Evolutionary conservation across 2,113 vertebrate species (phyloP), one percentile per base, ranked within the genome.

Genomic region (Elephantulus edwardii): DNA sequence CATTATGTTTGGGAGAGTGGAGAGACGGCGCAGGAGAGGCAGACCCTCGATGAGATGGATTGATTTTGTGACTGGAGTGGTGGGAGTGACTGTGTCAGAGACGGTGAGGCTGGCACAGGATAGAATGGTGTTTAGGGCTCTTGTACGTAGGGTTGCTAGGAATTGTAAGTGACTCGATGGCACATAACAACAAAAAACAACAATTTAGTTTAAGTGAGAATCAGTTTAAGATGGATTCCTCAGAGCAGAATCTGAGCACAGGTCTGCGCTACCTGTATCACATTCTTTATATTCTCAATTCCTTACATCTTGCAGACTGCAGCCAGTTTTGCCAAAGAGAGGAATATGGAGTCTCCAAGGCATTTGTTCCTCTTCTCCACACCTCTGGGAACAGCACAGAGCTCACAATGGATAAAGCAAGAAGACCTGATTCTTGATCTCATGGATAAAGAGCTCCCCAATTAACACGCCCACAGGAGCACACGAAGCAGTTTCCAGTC

Each of bases 401-500:
- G 88, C 95, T 96, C 93, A 94, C 95, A 93, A 85, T 72, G 83
- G 88, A 85, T 80, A 95, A 81, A 79, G 60, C 90, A 88, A 95
- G 93, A 93, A 95, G 83, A 58, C 89, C 91, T 70, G 92, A 88
- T 95, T 97, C 95, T 95, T 91, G 91, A 80, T 93, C 72, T 89
- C 11, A 0, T 74, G 28, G 88, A 94, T 85, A 92, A 96, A 96
- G 94, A 96, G 64, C 87, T 82, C 92, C 88, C 83, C 96, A 95
- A 97, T 97, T 97, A 97, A 96, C 70, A 90, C 86, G 91, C 91
- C 95, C 94, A 89, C 92, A 96, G 96, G 92, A 96, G 96, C 1
- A 4, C 90, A 93, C 38, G 77, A 72, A 85, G 91, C 91, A 89
- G 60, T 91, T 28, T 93, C 95, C 89, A 78, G 94, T 80, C 81